Base-by-base conservation (phyloP, 2,888 invertebrate species). In the Drosophila putrida region DNA sequence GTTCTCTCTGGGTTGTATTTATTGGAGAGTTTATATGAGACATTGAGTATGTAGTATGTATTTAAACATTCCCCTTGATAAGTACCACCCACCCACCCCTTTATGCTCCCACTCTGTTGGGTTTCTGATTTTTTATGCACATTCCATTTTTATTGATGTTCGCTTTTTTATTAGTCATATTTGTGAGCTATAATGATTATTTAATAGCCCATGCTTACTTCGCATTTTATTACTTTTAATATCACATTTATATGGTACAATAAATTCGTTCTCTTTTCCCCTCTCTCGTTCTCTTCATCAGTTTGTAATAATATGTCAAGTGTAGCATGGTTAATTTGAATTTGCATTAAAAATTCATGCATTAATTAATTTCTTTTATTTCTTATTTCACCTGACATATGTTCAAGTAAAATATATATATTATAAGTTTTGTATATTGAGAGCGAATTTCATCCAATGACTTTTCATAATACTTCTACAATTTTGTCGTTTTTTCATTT, bases 271-370 rank as follows among this genome's bases (percentile, higher is more conserved):
- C 35, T 11, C 6, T 15, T 9, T 9, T 4, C 11, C 10, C 43
- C 6, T 20, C 10, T 25, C 6, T 20, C 9, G 9, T 15, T 15
- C 9, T 54, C 36, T 59, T 61, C 44, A 63, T 59, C 33, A 51
- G 41, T 35, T 69, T 43, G 66, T 39, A 50, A 49, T 64, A 72
- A 75, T 65, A 78, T 58, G 66, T 72, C 71, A 84, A 71, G 60
- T 67, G 66, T 59, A 47, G 71, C 75, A 60, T 58, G 13, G 70
- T 65, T 75, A 54, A 75, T 82, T 82, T 64, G 49, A 80, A 82
- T 82, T 85, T 80, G 72, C 86, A 82, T 85, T 61, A 35, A 67
- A 78, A 85, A 80, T 80, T 43, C 57, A 66, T 53, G 50, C 78
- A 68, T 75, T 70, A 58, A 85, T 82, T 72, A 80, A 65, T 74